Base-by-base conservation (phyloP, 2,888 invertebrate genomes). In the Drosophila melanocephala region DNA sequence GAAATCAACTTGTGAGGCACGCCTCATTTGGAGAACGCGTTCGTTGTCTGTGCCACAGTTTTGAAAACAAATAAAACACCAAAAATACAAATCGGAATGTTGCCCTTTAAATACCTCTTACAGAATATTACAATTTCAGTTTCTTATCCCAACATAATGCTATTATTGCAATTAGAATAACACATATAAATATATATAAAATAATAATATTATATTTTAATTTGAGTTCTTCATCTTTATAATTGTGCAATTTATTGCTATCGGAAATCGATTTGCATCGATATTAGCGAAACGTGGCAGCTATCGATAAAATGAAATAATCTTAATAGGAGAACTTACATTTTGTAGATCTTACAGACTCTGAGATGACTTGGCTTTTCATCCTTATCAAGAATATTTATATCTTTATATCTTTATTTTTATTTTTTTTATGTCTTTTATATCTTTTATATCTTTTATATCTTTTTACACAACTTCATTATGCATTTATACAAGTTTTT, bases 1-100 rank as follows among this genome's bases (percentile, higher is more conserved):
- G 72, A 77, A 89, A 81, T 84, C 72, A 70, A 83, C 83, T 84
- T 77, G 72, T 70, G 61, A 57, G 57, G 70, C 80, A 85, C 33
- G 87, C 75, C 70, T 60, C 89, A 87, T 81, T 87, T 65, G 72
- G 61, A 53, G 57, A 51, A 59, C 39, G 57, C 39, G 16, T 57
- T 2, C 28, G 63, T 53, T 44, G 72, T 42, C 30, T 9, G 58
- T 6, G 61, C 37, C 52, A 44, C 52, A 62, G 67, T 53, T 39
- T 57, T 57, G 7, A 28, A 39, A 57, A 57, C 30, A 57, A 57
- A 39, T 39, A 57, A 30, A 30, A n/a, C 16, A 30, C 9, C 28
- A n/a, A 14, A 14, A n/a, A n/a, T 16, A 10, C 12, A 19, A 19
- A 19, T 56, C 35, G 35, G 1, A 10, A 37, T n/a, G 28, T 0